A percentile compares a stretch with the other conserved stretches of the same genome.
Evolutionary conservation across 2,113 vertebrate genomes (phyloP).

Genomic region (Rhinolophus ferrumequinum): DNA sequence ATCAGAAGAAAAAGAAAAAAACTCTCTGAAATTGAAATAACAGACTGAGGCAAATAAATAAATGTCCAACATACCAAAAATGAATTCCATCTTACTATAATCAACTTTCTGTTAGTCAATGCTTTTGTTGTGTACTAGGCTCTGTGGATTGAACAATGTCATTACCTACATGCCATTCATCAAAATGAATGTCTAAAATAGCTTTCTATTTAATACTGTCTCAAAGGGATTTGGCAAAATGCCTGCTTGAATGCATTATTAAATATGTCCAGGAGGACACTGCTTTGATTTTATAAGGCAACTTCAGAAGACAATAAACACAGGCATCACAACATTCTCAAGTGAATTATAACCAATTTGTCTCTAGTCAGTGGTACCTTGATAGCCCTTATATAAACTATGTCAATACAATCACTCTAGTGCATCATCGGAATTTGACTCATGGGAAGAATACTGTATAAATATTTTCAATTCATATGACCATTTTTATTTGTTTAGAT

Average conservation of each 20-base stretch:
- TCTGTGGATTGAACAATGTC: slow-evolving; percentile 18
- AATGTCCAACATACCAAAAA: neutral
- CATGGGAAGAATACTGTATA: slow-evolving; percentile 12
- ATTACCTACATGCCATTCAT: slow-evolving; percentile 36
- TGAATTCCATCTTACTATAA: neutral
- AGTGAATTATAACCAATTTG: slow-evolving; percentile 36
- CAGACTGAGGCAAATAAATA: slow-evolving; percentile 15
- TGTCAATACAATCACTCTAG: neutral
- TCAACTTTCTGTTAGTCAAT: slow-evolving; percentile 16
- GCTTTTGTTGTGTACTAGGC: neutral
- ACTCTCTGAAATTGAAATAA: slow-evolving; percentile 33
- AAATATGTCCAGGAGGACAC: slow-evolving; percentile 32
- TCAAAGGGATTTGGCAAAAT: slow-evolving; percentile 69
- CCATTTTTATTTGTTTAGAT: slow-evolving; percentile 4
- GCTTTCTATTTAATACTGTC: slow-evolving; percentile 57
- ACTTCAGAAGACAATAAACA: slow-evolving; percentile 33
- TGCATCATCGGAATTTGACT: slow-evolving; percentile 32
- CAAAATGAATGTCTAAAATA: slow-evolving; percentile 67
- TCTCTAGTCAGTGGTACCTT: neutral
- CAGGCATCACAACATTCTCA: neutral
- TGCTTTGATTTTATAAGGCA: slow-evolving; percentile 56
- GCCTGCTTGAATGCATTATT: slow-evolving; percentile 48
- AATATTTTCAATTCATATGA: slow-evolving; percentile 54
- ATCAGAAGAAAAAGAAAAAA: neutral
- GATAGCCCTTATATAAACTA: neutral